These are phyloP conservation scores for Eupithecia subfuscata DNA, from an alignment of 2,888 invertebrate genomes.

Conservation along the genomic window DNA sequence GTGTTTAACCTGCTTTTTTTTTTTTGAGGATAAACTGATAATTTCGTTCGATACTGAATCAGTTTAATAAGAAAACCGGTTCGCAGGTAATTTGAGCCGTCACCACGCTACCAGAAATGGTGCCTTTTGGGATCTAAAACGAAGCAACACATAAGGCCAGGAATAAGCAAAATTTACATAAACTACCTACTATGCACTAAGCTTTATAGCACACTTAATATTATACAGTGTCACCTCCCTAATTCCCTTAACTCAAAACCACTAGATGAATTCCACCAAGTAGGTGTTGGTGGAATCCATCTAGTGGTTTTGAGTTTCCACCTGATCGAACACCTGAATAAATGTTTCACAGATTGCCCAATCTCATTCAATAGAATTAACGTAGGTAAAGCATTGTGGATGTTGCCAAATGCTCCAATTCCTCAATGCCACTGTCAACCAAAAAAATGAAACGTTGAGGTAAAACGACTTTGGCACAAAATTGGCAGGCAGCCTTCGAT, in stretches of 20 bases:
- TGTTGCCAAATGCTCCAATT: conserved; percentile 49
- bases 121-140: not conserved
- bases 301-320: conserved; percentile 31
- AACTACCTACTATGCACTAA: not conserved
- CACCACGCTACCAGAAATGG: not conserved
- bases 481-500: conserved; percentile 3
- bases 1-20: not conserved
- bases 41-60: no score
- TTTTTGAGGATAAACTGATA: not conserved
- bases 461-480: conserved; percentile 34
- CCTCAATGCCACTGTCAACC: conserved; percentile 60
- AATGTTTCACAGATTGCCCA: conserved; percentile 44
- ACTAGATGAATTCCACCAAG: no score
- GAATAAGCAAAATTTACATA: not conserved
- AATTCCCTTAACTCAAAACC: no score
- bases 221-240: not conserved
- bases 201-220: not conserved
- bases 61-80: no score
- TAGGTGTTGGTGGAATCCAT: not conserved
- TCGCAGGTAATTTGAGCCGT: no score
- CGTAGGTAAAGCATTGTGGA: conserved; percentile 27
- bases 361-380: conserved; percentile 47
- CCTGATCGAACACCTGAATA: conserved; percentile 39
- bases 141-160: not conserved
- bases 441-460: conserved; percentile 50